A percentile compares a stretch with the other conserved stretches of the same genome.
phyloP scores from a whole-genome alignment of 2,888 invertebrate species.

The Strigamia transsilvanica region DNA sequence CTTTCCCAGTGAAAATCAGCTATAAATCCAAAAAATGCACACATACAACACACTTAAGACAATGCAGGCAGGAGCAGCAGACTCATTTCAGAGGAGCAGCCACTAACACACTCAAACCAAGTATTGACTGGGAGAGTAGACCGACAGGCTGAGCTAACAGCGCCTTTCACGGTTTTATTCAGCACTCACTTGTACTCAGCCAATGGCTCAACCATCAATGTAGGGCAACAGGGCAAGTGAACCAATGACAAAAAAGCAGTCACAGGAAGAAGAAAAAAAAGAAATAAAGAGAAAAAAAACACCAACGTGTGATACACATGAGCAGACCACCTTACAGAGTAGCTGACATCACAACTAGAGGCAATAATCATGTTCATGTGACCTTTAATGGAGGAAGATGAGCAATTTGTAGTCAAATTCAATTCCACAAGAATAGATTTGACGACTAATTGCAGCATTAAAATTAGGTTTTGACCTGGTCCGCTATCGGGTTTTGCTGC shows the following conservation, averaged over 20 bases:
- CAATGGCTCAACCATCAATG: slow-evolving; percentile 49
- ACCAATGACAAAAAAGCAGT: slow-evolving; percentile 23
- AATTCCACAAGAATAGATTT: too few relatives aligned
- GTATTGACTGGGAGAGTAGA: slow-evolving; percentile 49
- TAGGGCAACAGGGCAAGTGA: slow-evolving; percentile 49
- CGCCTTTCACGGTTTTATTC: slow-evolving; percentile 41
- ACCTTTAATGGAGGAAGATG: background rate
- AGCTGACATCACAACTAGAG: slow-evolving; percentile 16
- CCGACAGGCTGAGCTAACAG: slow-evolving; percentile 48
- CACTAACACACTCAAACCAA: slow-evolving; percentile 40
- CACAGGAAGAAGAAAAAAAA: background rate
- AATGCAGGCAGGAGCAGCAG: slow-evolving; percentile 23
- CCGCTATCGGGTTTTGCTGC: too few relatives aligned
- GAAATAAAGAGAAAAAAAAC: too few relatives aligned
- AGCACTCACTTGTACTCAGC: slow-evolving; percentile 28
- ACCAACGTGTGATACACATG: slow-evolving; percentile 15
- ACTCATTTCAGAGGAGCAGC: slow-evolving; percentile 45
- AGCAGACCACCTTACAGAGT: background rate
- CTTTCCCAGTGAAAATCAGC: background rate
- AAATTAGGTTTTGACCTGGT: too few relatives aligned
- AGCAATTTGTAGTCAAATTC: background rate
- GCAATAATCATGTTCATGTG: slow-evolving; percentile 11
- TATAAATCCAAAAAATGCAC: slow-evolving; percentile 32
- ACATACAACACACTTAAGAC: background rate
- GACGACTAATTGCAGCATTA: too few relatives aligned